Evolutionary conservation across 2,888 invertebrate genomes (phyloP).

Genomic region (Eristalinus sepulchralis): DNA sequence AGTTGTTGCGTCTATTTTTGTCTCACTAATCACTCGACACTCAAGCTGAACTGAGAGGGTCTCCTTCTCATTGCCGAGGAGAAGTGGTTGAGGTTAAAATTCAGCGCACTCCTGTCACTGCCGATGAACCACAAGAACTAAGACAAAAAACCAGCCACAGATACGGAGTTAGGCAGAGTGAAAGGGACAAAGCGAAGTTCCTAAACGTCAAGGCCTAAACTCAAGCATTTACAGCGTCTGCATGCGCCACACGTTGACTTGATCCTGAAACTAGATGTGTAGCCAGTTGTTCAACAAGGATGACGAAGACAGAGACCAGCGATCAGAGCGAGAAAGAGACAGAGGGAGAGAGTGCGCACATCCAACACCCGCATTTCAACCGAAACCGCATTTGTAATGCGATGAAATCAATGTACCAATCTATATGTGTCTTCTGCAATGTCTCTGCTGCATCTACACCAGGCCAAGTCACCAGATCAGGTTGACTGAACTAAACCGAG

Average conservation of each 20-base stretch:
- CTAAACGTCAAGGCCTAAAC: slow-evolving; percentile 64
- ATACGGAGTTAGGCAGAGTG: background rate
- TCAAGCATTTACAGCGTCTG: slow-evolving; percentile 61
- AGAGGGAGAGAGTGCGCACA: slow-evolving; percentile 2
- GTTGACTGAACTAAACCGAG: slow-evolving; percentile 69
- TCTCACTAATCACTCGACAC: slow-evolving; percentile 59
- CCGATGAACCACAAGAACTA: slow-evolving; percentile 36
- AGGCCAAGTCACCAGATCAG: slow-evolving; percentile 47
- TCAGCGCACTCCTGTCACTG: slow-evolving; percentile 49
- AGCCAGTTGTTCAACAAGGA: slow-evolving; percentile 12
- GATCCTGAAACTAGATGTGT: slow-evolving; percentile 68
- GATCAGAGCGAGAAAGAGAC: slow-evolving; percentile 6
- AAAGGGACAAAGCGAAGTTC: background rate
- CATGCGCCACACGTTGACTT: slow-evolving; percentile 48
- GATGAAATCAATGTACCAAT: slow-evolving; percentile 66
- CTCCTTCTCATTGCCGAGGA: slow-evolving; percentile 1
- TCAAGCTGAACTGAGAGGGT: background rate
- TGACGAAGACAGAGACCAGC: background rate
- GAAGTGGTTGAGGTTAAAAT: slow-evolving; percentile 47
- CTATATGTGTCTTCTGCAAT: slow-evolving; percentile 40
- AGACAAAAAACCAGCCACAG: slow-evolving; percentile 50
- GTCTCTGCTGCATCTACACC: slow-evolving; percentile 34
- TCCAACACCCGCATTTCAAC: slow-evolving; percentile 71
- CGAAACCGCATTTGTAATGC: slow-evolving; percentile 69
- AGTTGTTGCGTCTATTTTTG: slow-evolving; percentile 55